Evolutionary conservation across 2,797 vertebrate species (phyloP).

Genomic region (Euphonia xanthogaster): DNA sequence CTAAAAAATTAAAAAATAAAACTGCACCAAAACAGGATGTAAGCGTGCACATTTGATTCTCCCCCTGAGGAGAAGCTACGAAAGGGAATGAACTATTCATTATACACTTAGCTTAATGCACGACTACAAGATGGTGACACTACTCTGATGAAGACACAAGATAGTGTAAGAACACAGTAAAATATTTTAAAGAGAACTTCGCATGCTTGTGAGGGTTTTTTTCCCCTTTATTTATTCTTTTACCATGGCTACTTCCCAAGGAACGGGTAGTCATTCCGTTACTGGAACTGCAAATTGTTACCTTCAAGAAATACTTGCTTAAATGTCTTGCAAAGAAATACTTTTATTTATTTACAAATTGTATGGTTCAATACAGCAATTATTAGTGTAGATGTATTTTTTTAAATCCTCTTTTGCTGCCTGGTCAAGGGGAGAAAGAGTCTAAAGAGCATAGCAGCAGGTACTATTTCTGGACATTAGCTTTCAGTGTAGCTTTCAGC

Average conservation of each 20-base stretch:
- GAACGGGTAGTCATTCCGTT: not conserved
- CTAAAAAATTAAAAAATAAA: conserved; percentile 47
- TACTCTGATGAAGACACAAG: not conserved
- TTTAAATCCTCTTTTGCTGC: not conserved
- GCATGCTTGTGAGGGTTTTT: not conserved
- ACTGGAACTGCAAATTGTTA: not conserved
- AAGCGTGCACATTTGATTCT: not conserved
- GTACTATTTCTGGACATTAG: not conserved
- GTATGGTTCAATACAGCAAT: not conserved
- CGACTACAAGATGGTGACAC: not conserved
- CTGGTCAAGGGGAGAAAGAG: not conserved
- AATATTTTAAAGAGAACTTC: not conserved
- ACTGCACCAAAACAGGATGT: not conserved
- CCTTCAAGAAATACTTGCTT: not conserved
- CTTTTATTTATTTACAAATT: not conserved
- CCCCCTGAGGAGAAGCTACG: not conserved
- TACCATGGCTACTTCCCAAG: not conserved
- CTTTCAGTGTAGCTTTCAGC: not conserved
- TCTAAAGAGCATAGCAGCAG: not conserved
- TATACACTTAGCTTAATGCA: not conserved
- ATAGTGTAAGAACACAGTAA: not conserved
- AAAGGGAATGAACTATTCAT: not conserved
- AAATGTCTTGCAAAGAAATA: not conserved
- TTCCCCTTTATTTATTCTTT: not conserved
- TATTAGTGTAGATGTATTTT: not conserved